Percentiles rank a stretch among this genome's conserved stretches.
Evolutionary conservation across 2,113 vertebrate species (phyloP).

Genomic region (Ameiurus melas): DNA sequence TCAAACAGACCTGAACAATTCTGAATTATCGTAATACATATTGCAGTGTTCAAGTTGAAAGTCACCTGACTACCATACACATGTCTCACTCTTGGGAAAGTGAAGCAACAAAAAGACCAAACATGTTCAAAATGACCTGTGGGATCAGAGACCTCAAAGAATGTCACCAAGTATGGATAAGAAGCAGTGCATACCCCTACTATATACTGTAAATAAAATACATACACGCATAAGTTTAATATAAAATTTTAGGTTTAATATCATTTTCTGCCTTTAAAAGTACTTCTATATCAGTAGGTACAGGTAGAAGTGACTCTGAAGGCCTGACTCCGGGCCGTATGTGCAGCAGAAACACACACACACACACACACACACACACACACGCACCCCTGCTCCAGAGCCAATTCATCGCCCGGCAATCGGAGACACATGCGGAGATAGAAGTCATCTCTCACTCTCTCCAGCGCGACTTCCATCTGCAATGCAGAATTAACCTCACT

Average conservation of each 20-base stretch:
- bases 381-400: conserved; percentile 25
- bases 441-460: conserved; percentile 54
- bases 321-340: neutral
- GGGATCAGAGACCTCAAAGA: neutral
- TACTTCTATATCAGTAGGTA: neutral
- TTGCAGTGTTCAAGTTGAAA: neutral
- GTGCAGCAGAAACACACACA: conserved; percentile 13
- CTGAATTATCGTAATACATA: neutral
- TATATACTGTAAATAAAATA: neutral
- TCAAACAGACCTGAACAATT: neutral
- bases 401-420: conserved; percentile 51
- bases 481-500: conserved; percentile 69
- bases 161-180: neutral
- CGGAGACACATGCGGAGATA: conserved; percentile 50
- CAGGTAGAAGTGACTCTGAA: neutral
- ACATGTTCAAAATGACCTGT: neutral
- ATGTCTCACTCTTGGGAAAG: neutral
- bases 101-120: neutral
- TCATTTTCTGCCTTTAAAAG: neutral
- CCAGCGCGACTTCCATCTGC: conserved; percentile 63
- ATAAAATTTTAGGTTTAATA: neutral
- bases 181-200: neutral
- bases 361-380: conserved; percentile 21
- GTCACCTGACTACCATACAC: neutral
- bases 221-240: neutral